Conservation (phyloP, 1,140 invertebrate genomes). For the Drosophila malerkotliana region DNA sequence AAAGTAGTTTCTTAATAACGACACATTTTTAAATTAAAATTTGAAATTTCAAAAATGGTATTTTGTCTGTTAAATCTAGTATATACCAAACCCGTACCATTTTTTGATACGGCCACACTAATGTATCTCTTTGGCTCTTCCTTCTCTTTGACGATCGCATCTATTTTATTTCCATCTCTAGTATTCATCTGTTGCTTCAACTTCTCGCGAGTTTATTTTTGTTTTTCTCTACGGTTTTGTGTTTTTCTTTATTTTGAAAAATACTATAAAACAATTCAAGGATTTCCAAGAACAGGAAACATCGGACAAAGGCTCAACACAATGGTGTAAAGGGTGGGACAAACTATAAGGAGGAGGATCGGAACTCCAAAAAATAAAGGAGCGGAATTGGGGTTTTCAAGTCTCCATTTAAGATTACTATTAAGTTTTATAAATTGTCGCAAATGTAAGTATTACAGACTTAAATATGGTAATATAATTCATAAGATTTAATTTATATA, state of each 20-base stretch:
- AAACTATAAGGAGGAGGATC: neutral
- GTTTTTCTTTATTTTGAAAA: constrained; percentile 46
- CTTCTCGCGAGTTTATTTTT: constrained; percentile 36
- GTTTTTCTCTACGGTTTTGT: constrained; percentile 48
- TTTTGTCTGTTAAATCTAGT: neutral
- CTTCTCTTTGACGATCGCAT: neutral
- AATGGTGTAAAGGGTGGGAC: constrained; percentile 25
- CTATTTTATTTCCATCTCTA: neutral
- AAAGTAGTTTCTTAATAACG: too few relatives aligned
- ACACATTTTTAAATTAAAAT: too few relatives aligned
- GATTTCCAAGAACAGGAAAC: neutral
- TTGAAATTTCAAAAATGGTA: neutral
- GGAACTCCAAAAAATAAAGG: constrained; percentile 19
- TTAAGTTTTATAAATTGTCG: constrained; percentile 6
- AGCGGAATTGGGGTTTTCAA: constrained; percentile 6
- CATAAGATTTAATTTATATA: neutral
- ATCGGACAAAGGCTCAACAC: constrained; percentile 3
- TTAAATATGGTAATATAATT: neutral
- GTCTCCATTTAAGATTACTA: constrained; percentile 32
- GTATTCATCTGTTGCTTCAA: neutral
- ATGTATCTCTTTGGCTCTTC: neutral
- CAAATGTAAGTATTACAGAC: constrained; percentile 18
- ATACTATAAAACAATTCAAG: neutral
- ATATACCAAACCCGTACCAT: neutral
- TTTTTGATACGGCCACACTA: neutral